Percentiles rank a stretch among this genome's conserved stretches.
Evolutionary conservation across 2,888 invertebrate species (phyloP).

Genomic region (Rhingia campestris): DNA sequence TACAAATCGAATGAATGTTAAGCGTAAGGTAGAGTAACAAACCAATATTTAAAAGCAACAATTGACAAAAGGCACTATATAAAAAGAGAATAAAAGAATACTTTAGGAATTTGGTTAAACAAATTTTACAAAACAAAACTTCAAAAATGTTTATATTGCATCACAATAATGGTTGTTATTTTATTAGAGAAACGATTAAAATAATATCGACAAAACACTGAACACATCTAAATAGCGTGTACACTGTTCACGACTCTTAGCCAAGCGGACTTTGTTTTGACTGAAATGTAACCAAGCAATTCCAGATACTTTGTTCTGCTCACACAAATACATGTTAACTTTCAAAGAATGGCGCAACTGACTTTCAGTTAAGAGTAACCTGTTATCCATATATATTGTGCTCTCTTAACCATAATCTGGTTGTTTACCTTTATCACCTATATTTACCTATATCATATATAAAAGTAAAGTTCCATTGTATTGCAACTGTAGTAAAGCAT

Average conservation of each 20-base stretch:
- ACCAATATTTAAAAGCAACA: slow-evolving; percentile 35
- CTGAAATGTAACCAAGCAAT: slow-evolving; percentile 72
- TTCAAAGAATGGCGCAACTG: slow-evolving; percentile 50
- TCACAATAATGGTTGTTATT: slow-evolving; percentile 41
- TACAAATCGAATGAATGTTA: slow-evolving; percentile 22
- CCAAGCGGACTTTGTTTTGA: slow-evolving; percentile 72
- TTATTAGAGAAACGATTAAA: slow-evolving; percentile 19
- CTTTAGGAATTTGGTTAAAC: slow-evolving; percentile 14
- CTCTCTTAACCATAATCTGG: slow-evolving; percentile 56
- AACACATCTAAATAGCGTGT: slow-evolving; percentile 29
- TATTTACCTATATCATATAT: not conserved
- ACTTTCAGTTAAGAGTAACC: slow-evolving; percentile 59
- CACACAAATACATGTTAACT: slow-evolving; percentile 53
- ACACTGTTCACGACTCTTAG: slow-evolving; percentile 43
- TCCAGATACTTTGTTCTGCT: slow-evolving; percentile 54
- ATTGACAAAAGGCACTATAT: slow-evolving; percentile 34
- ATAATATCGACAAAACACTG: slow-evolving; percentile 65
- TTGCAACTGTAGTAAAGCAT: not conserved
- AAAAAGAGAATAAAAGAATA: slow-evolving; percentile 10
- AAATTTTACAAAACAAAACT: not conserved
- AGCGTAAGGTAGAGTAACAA: slow-evolving; percentile 20
- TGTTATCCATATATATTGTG: slow-evolving; percentile 37
- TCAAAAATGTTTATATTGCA: slow-evolving; percentile 33
- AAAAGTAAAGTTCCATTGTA: not conserved
- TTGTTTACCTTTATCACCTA: slow-evolving; percentile 10